Conservation (phyloP, 2,113 vertebrate species). For the Aythya baeri region DNA sequence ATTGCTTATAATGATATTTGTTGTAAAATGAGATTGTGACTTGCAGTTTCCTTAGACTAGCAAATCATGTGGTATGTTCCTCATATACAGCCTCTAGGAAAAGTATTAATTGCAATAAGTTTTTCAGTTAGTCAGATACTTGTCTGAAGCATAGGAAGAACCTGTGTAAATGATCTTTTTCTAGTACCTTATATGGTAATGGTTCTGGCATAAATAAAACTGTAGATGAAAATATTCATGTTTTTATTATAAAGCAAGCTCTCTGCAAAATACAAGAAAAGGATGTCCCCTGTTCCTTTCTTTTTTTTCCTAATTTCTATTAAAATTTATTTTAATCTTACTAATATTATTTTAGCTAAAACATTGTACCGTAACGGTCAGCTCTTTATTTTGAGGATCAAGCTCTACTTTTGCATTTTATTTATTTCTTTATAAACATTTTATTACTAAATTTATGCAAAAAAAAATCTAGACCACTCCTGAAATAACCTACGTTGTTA, state of each 20-base stretch:
- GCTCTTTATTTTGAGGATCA: background rate
- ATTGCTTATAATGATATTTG: background rate
- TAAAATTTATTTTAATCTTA: background rate
- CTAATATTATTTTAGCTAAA: background rate
- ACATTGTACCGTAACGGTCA: fast-evolving
- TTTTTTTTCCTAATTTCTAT: background rate
- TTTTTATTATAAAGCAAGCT: background rate
- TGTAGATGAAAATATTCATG: background rate
- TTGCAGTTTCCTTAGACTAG: background rate
- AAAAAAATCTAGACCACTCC: background rate
- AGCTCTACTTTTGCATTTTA: background rate
- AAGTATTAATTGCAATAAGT: background rate
- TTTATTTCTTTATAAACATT: background rate
- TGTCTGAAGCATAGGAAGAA: background rate
- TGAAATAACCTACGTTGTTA: background rate
- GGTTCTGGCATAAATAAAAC: background rate
- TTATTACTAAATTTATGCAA: background rate
- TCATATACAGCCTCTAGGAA: background rate
- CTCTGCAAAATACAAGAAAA: background rate
- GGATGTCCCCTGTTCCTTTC: background rate
- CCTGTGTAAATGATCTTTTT: background rate
- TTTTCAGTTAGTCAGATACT: background rate
- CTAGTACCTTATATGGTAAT: background rate
- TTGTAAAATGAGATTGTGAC: background rate
- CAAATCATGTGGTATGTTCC: background rate